Conservation (phyloP, 1,140 invertebrate species). For the Bombus cullumanus region DNA sequence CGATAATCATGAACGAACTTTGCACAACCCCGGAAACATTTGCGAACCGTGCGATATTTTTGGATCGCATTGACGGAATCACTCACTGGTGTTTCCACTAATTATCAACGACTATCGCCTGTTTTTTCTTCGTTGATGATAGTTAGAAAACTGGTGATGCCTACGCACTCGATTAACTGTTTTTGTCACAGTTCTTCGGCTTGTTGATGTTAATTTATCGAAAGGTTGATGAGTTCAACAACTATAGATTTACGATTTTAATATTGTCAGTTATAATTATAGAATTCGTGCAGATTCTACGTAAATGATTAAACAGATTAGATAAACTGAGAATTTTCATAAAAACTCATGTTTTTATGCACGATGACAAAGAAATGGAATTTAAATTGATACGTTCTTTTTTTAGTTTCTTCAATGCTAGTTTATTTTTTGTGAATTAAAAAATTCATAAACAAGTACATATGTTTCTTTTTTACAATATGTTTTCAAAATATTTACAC, state of each 20-base stretch:
- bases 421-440: no score
- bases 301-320: no score
- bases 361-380: no score
- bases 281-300: no score
- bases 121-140: not conserved
- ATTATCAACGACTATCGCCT: constrained; percentile 1
- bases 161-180: not conserved
- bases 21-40: constrained; percentile 28
- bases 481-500: not conserved
- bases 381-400: no score
- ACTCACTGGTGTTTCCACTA: not conserved
- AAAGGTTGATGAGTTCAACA: not conserved
- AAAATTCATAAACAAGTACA: no score
- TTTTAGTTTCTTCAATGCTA: no score
- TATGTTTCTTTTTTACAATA: no score
- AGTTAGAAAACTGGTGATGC: constrained; percentile 1
- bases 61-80: not conserved
- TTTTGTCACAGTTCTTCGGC: not conserved
- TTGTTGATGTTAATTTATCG: not conserved
- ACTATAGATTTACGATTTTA: no score
- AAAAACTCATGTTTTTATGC: no score
- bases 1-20: constrained; percentile 11
- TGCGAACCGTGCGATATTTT: not conserved
- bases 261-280: no score
- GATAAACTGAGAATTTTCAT: no score